Percentiles rank a stretch among this genome's conserved stretches.
Conservation (phyloP, 2,888 invertebrate genomes). For the Furcula furcula region DNA sequence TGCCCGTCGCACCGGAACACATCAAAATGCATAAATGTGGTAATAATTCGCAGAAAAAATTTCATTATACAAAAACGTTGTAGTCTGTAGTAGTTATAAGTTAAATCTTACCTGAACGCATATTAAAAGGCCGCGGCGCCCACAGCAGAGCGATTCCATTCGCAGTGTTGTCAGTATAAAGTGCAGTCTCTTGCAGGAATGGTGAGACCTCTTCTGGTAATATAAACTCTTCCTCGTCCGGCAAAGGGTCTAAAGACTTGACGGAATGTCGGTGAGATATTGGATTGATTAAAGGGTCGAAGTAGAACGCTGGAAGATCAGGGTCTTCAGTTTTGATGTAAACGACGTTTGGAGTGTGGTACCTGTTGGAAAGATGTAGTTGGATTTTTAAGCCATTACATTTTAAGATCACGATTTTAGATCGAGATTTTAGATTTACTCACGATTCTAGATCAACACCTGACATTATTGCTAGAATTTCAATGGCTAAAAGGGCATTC, state of each 20-base stretch:
- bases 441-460: too few relatives aligned
- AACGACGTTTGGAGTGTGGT: slow-evolving; percentile 99
- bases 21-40: too few relatives aligned
- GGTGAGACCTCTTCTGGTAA: slow-evolving; percentile 95
- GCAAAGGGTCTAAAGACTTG: slow-evolving; percentile 91
- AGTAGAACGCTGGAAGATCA: slow-evolving; percentile 99
- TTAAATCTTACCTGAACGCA: slow-evolving; percentile 91
- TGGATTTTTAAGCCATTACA: slow-evolving; percentile 1
- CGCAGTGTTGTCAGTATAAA: slow-evolving; percentile 99
- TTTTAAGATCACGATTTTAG: too few relatives aligned
- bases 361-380: slow-evolving; percentile 83
- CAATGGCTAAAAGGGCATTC: too few relatives aligned
- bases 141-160: slow-evolving; percentile 98
- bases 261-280: slow-evolving; percentile 97
- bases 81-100: too few relatives aligned
- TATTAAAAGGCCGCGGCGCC: slow-evolving; percentile 99
- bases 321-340: slow-evolving; percentile 99
- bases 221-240: slow-evolving; percentile 97
- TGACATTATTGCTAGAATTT: too few relatives aligned
- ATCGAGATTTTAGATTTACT: too few relatives aligned
- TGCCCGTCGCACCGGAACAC: too few relatives aligned
- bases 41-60: too few relatives aligned
- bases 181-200: slow-evolving; percentile 95
- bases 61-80: too few relatives aligned
- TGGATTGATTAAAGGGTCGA: slow-evolving; percentile 99